These are phyloP conservation scores for Trissonchulus latispiculum DNA, from an alignment of 2,888 invertebrate genomes.

Conservation along the genomic window DNA sequence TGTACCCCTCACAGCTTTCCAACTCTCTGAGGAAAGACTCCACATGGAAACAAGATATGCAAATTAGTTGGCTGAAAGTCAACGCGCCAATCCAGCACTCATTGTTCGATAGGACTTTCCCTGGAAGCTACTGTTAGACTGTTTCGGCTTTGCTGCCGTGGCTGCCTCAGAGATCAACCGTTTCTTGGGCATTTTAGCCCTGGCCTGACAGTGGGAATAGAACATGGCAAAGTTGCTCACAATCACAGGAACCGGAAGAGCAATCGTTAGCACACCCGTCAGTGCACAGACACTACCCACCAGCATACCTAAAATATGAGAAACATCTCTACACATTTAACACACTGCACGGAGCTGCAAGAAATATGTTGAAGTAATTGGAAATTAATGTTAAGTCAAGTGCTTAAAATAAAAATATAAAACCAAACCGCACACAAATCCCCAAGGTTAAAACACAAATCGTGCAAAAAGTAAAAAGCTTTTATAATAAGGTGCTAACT, in stretches of 20 bases:
- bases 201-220: constrained; percentile 61
- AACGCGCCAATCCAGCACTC: constrained; percentile 18
- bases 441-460: no score
- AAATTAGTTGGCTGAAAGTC: no score
- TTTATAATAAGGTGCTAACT: no score
- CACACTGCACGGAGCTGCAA: not conserved
- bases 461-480: no score
- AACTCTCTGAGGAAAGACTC: no score
- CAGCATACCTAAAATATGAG: constrained; percentile 7
- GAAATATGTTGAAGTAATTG: no score
- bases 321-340: not conserved
- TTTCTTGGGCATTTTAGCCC: constrained; percentile 4
- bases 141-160: not conserved
- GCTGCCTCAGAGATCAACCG: not conserved
- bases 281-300: constrained; percentile 70
- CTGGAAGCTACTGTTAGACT: not conserved
- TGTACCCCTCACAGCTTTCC: no score
- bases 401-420: no score
- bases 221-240: constrained; percentile 92
- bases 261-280: constrained; percentile 76
- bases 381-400: no score
- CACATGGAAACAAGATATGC: no score
- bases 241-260: constrained; percentile 43
- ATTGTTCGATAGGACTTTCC: constrained; percentile 15
- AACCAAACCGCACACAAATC: no score